phyloP scores from a whole-genome alignment of 1,140 invertebrate genomes.

The Gyrodactylus salaris region DNA sequence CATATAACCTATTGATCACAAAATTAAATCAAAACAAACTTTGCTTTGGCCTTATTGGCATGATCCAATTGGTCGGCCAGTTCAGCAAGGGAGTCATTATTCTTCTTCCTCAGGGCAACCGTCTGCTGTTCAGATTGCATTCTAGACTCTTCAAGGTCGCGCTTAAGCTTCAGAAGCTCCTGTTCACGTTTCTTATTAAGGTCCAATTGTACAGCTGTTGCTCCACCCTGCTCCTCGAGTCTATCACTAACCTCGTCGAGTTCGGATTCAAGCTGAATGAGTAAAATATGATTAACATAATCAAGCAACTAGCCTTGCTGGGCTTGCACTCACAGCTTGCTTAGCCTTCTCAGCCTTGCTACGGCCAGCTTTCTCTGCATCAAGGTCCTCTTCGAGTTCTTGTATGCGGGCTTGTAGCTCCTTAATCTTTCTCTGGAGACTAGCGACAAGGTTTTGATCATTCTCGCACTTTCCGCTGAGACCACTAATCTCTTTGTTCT shows the following conservation, averaged over 20 bases:
- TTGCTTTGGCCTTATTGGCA: constrained; percentile 87
- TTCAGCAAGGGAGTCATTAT: constrained; percentile 68
- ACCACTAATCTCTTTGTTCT: constrained; percentile 77
- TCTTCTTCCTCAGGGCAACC: constrained; percentile 80
- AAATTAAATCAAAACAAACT: constrained; percentile 33
- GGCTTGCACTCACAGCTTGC: constrained; percentile 13
- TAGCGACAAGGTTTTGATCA: constrained; percentile 69
- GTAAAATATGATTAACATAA: neutral
- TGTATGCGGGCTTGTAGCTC: constrained; percentile 48
- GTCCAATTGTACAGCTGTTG: constrained; percentile 72
- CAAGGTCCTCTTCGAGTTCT: constrained; percentile 80
- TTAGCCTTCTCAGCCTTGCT: constrained; percentile 10
- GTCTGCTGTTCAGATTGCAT: constrained; percentile 84
- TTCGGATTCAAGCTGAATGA: constrained; percentile 1
- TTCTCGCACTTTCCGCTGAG: constrained; percentile 81
- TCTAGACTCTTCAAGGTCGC: constrained; percentile 85
- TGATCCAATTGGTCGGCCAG: constrained; percentile 96
- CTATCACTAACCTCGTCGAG: constrained; percentile 37
- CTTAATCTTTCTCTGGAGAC: constrained; percentile 88
- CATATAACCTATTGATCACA: neutral
- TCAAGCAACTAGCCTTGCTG: neutral
- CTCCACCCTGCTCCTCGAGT: constrained; percentile 87
- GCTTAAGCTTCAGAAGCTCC: constrained; percentile 76
- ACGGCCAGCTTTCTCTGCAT: constrained; percentile 68
- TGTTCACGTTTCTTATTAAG: constrained; percentile 96